These are phyloP conservation scores for Drosophila bifasciata DNA, from an alignment of 1,140 invertebrate genomes.

Conservation along the genomic window DNA sequence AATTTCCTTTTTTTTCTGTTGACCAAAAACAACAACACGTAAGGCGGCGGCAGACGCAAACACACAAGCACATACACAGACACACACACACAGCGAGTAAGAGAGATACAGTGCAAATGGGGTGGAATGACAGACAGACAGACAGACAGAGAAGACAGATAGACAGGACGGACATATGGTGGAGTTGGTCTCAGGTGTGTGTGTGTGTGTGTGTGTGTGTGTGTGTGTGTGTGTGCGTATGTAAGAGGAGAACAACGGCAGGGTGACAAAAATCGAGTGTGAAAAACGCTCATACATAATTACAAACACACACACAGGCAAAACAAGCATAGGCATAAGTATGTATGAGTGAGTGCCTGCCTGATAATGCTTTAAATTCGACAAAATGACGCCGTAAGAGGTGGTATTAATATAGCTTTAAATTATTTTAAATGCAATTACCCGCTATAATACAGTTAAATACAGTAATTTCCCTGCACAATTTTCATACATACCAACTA, in stretches of 20 bases:
- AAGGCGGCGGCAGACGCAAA: constrained; percentile 9
- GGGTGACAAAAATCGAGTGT: constrained; percentile 70
- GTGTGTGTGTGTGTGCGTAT: constrained; percentile 58
- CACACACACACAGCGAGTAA: neutral
- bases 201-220: constrained; percentile 41
- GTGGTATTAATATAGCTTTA: no score
- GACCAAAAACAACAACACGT: constrained; percentile 34
- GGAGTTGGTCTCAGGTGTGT: constrained; percentile 74
- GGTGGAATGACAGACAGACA: constrained; percentile 68
- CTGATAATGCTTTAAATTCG: no score
- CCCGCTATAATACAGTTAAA: neutral
- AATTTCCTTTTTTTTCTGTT: constrained; percentile 47
- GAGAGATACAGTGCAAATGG: constrained; percentile 55
- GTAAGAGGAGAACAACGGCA: constrained; percentile 1
- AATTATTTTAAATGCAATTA: neutral
- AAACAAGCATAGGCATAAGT: neutral
- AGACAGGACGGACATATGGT: constrained; percentile 17
- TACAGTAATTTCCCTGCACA: constrained; percentile 28
- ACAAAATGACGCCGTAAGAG: no score
- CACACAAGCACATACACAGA: constrained; percentile 5
- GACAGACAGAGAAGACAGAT: constrained; percentile 15
- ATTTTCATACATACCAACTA: constrained; percentile 65
- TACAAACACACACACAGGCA: constrained; percentile 8
- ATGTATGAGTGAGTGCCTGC: no score
- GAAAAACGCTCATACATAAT: constrained; percentile 33